Conservation (phyloP, 2,797 vertebrate species). For the Natrix natrix region DNA sequence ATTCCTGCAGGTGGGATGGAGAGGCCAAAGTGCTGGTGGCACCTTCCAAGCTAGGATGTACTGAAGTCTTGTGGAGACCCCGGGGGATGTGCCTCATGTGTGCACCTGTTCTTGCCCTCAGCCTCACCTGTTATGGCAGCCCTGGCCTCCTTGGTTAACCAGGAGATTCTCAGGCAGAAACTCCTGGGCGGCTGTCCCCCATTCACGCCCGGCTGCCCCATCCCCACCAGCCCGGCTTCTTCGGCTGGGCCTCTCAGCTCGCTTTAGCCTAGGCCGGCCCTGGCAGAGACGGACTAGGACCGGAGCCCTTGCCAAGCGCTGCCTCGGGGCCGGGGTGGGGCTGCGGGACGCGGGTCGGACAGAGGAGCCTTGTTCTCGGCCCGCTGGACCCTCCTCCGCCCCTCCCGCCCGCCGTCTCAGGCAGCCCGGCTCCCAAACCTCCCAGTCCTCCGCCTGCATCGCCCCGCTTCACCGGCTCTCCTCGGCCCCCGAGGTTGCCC, state of each 20-base stretch:
- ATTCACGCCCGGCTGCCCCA: neutral
- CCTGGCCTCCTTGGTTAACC: neutral
- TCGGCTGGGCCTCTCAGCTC: neutral
- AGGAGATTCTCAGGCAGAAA: neutral
- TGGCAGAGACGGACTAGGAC: neutral
- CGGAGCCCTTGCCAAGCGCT: neutral
- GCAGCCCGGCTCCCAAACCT: neutral
- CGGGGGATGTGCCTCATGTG: accelerated
- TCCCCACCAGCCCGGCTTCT: neutral
- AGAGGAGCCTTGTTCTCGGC: neutral
- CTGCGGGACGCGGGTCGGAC: neutral
- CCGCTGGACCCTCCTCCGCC: neutral
- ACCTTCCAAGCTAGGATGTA: neutral
- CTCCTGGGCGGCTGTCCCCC: neutral
- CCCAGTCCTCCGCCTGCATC: neutral
- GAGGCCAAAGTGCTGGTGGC: neutral
- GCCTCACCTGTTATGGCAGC: neutral
- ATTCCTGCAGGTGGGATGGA: neutral
- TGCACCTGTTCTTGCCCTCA: neutral
- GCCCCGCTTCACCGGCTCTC: neutral
- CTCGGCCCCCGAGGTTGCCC: neutral
- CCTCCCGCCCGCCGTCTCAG: neutral
- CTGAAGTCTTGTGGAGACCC: neutral
- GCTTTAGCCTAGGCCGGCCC: neutral
- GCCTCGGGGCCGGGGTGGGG: neutral